phyloP scores from a whole-genome alignment of 2,888 invertebrate species.

The Belgica antarctica region DNA sequence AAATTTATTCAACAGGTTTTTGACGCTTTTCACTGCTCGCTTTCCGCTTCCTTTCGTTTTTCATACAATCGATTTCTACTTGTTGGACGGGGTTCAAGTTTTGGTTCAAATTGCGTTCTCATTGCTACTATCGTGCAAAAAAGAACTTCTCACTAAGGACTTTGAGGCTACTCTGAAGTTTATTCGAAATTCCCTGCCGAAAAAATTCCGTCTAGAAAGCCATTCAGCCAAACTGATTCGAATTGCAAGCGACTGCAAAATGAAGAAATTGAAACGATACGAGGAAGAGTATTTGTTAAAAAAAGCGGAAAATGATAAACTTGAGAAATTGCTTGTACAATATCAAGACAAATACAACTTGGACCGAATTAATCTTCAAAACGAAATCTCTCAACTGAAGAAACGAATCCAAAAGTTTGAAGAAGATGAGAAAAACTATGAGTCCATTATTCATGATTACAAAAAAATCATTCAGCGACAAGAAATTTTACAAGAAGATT shows the following conservation, averaged over 20 bases:
- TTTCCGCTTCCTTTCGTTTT: slow-evolving; percentile 96
- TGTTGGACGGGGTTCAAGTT: slow-evolving; percentile 90
- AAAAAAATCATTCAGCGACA: slow-evolving; percentile 87
- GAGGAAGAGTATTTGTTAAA: slow-evolving; percentile 82
- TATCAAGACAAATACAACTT: slow-evolving; percentile 64
- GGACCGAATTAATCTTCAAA: slow-evolving; percentile 56
- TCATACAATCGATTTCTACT: slow-evolving; percentile 94
- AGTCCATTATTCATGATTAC: slow-evolving; percentile 84
- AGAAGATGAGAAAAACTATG: slow-evolving; percentile 69
- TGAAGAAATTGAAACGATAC: slow-evolving; percentile 91
- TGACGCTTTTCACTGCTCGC: slow-evolving; percentile 97
- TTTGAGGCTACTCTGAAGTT: slow-evolving; percentile 98
- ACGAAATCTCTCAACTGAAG: slow-evolving; percentile 61
- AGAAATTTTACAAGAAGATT: slow-evolving; percentile 61
- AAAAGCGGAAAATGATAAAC: slow-evolving; percentile 66
- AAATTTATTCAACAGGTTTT: slow-evolving; percentile 80
- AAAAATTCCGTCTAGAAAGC: slow-evolving; percentile 90
- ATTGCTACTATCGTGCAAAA: slow-evolving; percentile 84
- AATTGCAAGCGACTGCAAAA: slow-evolving; percentile 84
- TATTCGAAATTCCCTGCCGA: slow-evolving; percentile 94
- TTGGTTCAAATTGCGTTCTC: slow-evolving; percentile 96
- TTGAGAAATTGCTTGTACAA: slow-evolving; percentile 65
- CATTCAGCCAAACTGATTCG: slow-evolving; percentile 85
- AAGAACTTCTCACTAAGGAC: slow-evolving; percentile 87
- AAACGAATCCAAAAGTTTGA: slow-evolving; percentile 72